phyloP scores from a whole-genome alignment of 2,113 vertebrate species.

The Azemiops feae region DNA sequence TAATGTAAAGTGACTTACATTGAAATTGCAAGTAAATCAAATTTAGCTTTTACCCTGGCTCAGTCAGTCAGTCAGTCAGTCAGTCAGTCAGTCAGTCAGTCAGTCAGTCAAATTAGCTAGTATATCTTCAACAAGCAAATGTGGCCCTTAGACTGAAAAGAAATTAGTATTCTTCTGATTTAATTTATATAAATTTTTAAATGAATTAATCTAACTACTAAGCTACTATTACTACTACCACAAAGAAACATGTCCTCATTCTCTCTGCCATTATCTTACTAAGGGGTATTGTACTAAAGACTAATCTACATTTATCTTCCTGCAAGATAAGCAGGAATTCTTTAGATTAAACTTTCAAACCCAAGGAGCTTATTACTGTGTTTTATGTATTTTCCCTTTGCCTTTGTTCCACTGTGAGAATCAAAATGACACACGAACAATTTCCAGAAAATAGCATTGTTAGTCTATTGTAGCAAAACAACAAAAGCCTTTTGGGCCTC shows the following conservation, averaged over 20 bases:
- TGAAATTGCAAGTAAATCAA: neutral
- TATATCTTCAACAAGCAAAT: neutral
- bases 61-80: neutral
- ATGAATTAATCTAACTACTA: neutral
- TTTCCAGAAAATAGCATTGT: neutral
- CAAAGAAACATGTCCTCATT: neutral
- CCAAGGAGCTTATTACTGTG: neutral
- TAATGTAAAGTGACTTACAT: neutral
- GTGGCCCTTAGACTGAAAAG: neutral
- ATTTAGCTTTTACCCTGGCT: neutral
- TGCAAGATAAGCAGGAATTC: neutral
- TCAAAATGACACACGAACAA: neutral
- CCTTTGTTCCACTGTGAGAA: neutral
- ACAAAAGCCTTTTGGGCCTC: neutral
- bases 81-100: too few relatives aligned
- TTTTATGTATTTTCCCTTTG: neutral
- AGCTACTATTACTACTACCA: neutral
- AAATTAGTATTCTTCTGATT: neutral
- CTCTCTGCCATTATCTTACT: neutral
- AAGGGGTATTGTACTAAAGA: neutral
- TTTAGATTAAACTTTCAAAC: neutral
- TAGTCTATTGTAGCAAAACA: neutral
- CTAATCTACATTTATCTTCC: neutral
- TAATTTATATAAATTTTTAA: neutral
- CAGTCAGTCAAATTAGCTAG: neutral